Evolutionary conservation across 2,888 invertebrate genomes (phyloP), one percentile per base, ranked within the genome.

Genomic region (Iphiclides podalirius): DNA sequence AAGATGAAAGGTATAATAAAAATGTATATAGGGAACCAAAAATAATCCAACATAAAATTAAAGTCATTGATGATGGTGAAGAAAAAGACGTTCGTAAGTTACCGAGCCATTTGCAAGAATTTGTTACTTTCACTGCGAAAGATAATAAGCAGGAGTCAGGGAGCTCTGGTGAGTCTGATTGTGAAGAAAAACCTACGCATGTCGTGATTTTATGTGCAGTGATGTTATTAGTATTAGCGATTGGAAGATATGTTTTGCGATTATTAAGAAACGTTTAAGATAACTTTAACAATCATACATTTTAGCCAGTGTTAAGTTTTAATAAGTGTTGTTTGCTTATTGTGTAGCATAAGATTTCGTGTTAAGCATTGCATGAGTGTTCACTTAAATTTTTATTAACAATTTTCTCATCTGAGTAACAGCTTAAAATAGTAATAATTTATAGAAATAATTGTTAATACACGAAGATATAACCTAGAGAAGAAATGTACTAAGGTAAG

Each of bases 61-160:
- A 90, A 76, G 90, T 95, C 45, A 91, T 94, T 37, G 93, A 94
- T 68, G 93, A 93, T 52, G 70, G 90, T 64, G 67, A 90, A 77
- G 89, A 91, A 67, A 91, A 90, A 52, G 92, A 92, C 63, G 86
- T 92, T 36, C 87, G 88, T 47, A 90, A 90, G 53, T 86, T 95
- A 53, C 96, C 96, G 3, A 92, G 90, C 64, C 96, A 96, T 78
- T 89, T 96, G 67, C 92, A 92, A 68, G 95, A 96, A 66, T 95
- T 95, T 71, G 92, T 95, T 61, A 91, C 90, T 67, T 91, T 93
- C 63, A 90, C 91, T 33, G 76, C 81, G 26, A 83, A 81, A 55
- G 87, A 89, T 59, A 84, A 88, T 61, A 84, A 87, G 57, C 87
- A 90, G 62, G 89, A 89, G 80, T 89, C 90, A 81, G 90, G 76